Conservation (phyloP, 2,797 vertebrate genomes). For the Catostomus latipinnis region DNA sequence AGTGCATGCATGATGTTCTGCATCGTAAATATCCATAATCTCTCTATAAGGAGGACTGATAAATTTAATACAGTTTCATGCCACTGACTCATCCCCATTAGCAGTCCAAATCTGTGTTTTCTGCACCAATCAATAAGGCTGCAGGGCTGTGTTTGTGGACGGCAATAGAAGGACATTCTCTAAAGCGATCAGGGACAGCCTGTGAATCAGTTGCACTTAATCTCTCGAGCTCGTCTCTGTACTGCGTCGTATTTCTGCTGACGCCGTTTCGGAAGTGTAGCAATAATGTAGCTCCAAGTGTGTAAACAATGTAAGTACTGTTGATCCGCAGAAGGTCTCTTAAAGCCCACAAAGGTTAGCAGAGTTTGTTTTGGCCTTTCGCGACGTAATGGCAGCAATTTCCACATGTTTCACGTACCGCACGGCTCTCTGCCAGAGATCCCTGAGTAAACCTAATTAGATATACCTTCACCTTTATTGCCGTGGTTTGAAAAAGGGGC, state of each 20-base stretch:
- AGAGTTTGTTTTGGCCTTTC: slow-evolving; percentile 59
- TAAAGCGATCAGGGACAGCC: slow-evolving; percentile 30
- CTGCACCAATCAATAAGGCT: slow-evolving; percentile 23
- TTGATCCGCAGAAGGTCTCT: slow-evolving; percentile 57
- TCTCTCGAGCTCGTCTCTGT: slow-evolving; percentile 39
- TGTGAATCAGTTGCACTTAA: slow-evolving; percentile 48
- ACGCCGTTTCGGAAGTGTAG: slow-evolving; percentile 44
- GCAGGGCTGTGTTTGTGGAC: slow-evolving; percentile 16
- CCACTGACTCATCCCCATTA: slow-evolving; percentile 18
- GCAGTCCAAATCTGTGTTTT: slow-evolving; percentile 15
- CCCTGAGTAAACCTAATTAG: slow-evolving; percentile 66
- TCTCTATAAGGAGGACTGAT: slow-evolving; percentile 19
- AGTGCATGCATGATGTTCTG: not conserved
- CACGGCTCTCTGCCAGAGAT: slow-evolving; percentile 52
- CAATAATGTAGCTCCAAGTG: slow-evolving; percentile 57
- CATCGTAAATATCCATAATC: slow-evolving; percentile 8
- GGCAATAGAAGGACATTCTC: slow-evolving; percentile 9
- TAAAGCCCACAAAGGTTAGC: slow-evolving; percentile 53
- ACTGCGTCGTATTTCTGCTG: slow-evolving; percentile 45
- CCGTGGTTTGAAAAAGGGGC: slow-evolving; percentile 44
- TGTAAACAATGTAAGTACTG: slow-evolving; percentile 62
- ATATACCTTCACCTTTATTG: slow-evolving; percentile 63
- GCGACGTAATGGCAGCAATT: slow-evolving; percentile 55
- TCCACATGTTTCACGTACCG: slow-evolving; percentile 47
- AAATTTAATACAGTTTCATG: slow-evolving; percentile 18